Conservation (phyloP, 2,797 vertebrate species). For the Acomys russatus region DNA sequence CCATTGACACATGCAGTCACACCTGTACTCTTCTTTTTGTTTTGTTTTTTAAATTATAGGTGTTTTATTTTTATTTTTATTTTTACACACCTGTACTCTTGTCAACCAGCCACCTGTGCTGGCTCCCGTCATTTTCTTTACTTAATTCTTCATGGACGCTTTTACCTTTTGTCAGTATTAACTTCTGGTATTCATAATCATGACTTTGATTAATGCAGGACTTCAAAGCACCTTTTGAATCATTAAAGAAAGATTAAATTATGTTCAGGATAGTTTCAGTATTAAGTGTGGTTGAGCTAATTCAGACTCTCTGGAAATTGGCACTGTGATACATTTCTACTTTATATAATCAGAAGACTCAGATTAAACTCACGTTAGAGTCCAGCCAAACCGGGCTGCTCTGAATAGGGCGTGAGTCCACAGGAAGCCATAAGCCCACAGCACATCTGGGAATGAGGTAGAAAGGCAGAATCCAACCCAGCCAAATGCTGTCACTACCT, state of each 20-base stretch:
- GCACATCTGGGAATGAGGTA: slow-evolving; percentile 72
- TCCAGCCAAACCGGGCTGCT: background rate
- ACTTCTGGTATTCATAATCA: slow-evolving; percentile 74
- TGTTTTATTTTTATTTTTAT: too few species aligned
- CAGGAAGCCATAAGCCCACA: slow-evolving; percentile 11
- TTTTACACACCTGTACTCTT: background rate
- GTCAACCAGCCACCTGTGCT: background rate
- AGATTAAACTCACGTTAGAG: slow-evolving; percentile 23
- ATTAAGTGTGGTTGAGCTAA: slow-evolving; percentile 72
- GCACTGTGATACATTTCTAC: slow-evolving; percentile 50
- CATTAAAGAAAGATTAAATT: slow-evolving; percentile 83
- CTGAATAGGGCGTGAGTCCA: background rate
- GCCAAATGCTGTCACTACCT: slow-evolving; percentile 76
- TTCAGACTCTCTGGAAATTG: slow-evolving; percentile 74
- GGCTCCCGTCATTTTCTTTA: background rate
- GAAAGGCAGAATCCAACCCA: slow-evolving; percentile 4
- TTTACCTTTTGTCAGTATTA: slow-evolving; percentile 59
- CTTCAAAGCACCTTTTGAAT: slow-evolving; percentile 80
- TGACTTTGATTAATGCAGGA: slow-evolving; percentile 73
- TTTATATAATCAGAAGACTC: slow-evolving; percentile 28
- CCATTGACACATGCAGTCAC: background rate
- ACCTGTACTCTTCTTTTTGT: background rate
- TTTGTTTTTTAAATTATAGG: too few species aligned
- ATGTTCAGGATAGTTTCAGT: slow-evolving; percentile 69
- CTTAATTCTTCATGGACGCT: slow-evolving; percentile 13